These are phyloP conservation scores for Dicyrtoma fusca DNA, from an alignment of 2,888 invertebrate genomes.

Conservation along the genomic window DNA sequence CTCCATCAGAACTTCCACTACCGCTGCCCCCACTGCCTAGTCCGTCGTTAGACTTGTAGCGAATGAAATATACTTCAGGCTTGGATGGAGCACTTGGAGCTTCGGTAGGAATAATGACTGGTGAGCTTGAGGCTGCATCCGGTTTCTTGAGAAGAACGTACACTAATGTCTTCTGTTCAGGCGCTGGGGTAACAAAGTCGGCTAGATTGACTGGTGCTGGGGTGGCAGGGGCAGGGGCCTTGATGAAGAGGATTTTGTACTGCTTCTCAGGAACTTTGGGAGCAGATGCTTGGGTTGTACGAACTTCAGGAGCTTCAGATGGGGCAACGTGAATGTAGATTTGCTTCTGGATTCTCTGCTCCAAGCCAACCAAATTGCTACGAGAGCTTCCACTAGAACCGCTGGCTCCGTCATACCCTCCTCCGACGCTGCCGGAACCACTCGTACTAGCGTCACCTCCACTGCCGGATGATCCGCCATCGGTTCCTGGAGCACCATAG, in stretches of 20 bases:
- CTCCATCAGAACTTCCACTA: no score
- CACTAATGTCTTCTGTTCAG: conserved; percentile 35
- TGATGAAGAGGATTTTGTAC: conserved; percentile 84
- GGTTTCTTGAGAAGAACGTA: no score
- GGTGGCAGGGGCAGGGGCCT: no score
- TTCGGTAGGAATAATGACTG: conserved; percentile 26
- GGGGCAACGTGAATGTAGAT: conserved; percentile 90
- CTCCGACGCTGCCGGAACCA: not conserved
- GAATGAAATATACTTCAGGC: conserved; percentile 38
- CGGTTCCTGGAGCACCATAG: no score
- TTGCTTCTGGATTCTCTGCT: conserved; percentile 69
- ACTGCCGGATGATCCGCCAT: no score
- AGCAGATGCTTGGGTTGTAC: conserved; percentile 59
- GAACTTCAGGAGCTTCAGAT: conserved; percentile 72
- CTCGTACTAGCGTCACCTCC: not conserved
- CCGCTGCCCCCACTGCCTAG: no score
- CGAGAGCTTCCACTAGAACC: no score
- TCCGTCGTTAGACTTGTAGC: conserved; percentile 15
- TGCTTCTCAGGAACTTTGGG: conserved; percentile 71
- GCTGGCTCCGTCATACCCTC: not conserved
- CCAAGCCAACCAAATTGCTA: no score
- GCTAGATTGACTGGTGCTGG: conserved; percentile 19
- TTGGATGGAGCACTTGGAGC: conserved; percentile 28
- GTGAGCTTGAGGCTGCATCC: not conserved
- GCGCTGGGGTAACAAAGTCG: conserved; percentile 28